Evolutionary conservation across 2,797 vertebrate genomes (phyloP), one percentile per base, ranked within the genome.

Genomic region (Coendou prehensilis): DNA sequence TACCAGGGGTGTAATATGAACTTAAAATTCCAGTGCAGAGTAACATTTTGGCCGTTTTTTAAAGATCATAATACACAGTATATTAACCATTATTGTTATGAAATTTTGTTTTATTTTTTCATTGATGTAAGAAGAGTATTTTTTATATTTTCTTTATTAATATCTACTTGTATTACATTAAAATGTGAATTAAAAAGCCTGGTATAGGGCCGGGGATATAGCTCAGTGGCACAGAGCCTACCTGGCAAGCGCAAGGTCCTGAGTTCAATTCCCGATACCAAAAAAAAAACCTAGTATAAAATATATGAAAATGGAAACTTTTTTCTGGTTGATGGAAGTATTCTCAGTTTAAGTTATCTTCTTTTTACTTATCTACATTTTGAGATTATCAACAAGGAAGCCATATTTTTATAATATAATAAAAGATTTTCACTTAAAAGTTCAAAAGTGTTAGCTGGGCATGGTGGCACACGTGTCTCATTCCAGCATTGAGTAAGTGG

Each of bases 361-460:
- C 28, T 89, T 93, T 88, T 81, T 89, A 52, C 30, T 92, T 75
- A 69, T 79, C 63, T 87, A 9, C 83, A 82, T 94, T 92, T 95
- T 93, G 37, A 79, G 89, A 64, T 61, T 85, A 17, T 89, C 80
- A 50, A 2, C 9, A 37, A 61, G 33, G 18, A 93, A 37, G 17
- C 14, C 71, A 5, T 94, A 56, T 59, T 93, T 94, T 96, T 88
- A 64, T 82, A 95, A 82, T 88, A 52, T 82, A 95, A 81, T 80
- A 64, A 93, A 95, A 96, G 15, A 59, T 84, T 96, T 91, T 95
- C 45, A 86, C 37, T 89, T 89, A 69, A 83, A 83, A 1, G 41
- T 67, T 69, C 57, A 23, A 57, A 69, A 69, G 14, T 15, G 17
- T 30, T 76, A 52, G 2, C 28, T 54, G 8, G 76, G 50, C 22